Conservation (phyloP, 1,140 invertebrate species). For the Heliconius hermathena region DNA sequence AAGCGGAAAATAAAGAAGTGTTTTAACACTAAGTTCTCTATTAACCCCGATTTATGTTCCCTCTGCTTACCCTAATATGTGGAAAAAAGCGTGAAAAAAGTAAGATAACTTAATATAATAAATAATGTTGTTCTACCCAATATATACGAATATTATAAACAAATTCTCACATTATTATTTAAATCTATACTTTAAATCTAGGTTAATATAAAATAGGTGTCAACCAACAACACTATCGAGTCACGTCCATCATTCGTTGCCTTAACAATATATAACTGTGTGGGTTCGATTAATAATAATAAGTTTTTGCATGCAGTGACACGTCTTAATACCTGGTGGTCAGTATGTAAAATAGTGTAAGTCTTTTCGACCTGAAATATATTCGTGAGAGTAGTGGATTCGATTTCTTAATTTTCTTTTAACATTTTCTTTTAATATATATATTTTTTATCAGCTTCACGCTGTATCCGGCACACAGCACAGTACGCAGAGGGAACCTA, state of each 20-base stretch:
- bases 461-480: too few relatives aligned
- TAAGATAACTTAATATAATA: too few relatives aligned
- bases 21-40: too few relatives aligned
- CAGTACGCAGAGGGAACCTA: too few relatives aligned
- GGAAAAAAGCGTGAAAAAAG: too few relatives aligned
- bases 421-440: too few relatives aligned
- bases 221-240: conserved; percentile 4
- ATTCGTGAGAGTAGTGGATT: background rate
- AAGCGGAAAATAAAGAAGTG: too few relatives aligned
- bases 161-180: background rate
- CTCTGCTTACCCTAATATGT: too few relatives aligned
- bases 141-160: background rate
- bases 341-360: background rate
- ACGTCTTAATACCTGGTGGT: background rate
- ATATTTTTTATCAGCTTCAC: too few relatives aligned
- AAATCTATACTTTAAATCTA: background rate
- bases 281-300: conserved; percentile 41
- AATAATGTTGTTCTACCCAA: background rate
- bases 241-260: conserved; percentile 4
- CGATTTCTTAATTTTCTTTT: background rate
- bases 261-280: conserved; percentile 39
- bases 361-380: background rate
- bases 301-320: background rate
- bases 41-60: too few relatives aligned
- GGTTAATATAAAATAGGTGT: conserved; percentile 6